Percentiles rank a stretch among this genome's conserved stretches.
These are phyloP conservation scores for Parotocinclus haroldoi DNA, from an alignment of 2,797 vertebrate genomes.

Conservation along the genomic window DNA sequence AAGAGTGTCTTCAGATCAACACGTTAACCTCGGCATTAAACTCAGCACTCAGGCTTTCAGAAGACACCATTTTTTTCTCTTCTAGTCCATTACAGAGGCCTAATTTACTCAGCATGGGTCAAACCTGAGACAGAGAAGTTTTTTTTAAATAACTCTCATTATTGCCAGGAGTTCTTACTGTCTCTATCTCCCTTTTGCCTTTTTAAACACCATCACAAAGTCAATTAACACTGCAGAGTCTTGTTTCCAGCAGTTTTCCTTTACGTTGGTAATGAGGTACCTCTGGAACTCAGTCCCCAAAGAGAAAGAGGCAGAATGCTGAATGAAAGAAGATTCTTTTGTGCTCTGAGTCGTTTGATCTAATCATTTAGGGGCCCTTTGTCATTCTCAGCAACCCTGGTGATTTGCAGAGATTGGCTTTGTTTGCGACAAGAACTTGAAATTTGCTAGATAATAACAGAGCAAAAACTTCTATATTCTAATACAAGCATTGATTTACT, in stretches of 20 bases:
- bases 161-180: constrained; percentile 28
- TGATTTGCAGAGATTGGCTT: too few species aligned
- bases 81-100: constrained; percentile 42
- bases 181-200: constrained; percentile 28
- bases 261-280: constrained; percentile 16
- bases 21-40: constrained; percentile 40
- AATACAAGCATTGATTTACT: too few species aligned
- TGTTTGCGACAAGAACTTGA: too few species aligned
- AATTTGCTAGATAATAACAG: too few species aligned
- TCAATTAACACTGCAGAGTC: constrained; percentile 37
- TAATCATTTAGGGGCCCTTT: background rate
- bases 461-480: too few species aligned
- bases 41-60: constrained; percentile 19
- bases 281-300: constrained; percentile 3
- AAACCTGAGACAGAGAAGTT: constrained; percentile 34
- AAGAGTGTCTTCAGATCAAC: constrained; percentile 30
- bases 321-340: background rate
- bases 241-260: constrained; percentile 19
- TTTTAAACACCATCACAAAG: constrained; percentile 43
- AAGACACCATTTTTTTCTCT: constrained; percentile 38
- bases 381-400: background rate
- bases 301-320: background rate
- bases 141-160: constrained; percentile 35
- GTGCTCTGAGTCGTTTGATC: background rate
- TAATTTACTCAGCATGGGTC: constrained; percentile 42